A percentile compares a stretch with the other conserved stretches of the same genome.
Conservation (phyloP, 1,140 invertebrate species). For the Charaxes varanes region DNA sequence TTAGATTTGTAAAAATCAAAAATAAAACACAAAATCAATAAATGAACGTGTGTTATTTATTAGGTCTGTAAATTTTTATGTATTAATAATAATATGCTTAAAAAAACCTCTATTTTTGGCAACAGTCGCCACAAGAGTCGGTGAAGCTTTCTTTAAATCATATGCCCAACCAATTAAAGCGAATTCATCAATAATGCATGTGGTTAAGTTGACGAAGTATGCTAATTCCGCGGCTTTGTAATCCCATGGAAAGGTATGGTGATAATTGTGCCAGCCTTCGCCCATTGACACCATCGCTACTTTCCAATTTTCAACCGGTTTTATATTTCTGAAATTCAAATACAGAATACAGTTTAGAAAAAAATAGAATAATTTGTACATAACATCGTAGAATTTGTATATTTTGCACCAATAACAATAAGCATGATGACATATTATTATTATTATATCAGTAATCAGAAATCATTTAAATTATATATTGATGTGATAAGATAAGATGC, state of each 20-base stretch:
- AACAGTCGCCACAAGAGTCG: slow-evolving; percentile 64
- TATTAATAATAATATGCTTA: no score
- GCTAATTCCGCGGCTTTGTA: slow-evolving; percentile 83
- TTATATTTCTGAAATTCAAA: slow-evolving; percentile 74
- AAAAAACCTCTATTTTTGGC: slow-evolving; percentile 8
- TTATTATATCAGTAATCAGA: no score
- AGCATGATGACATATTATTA: no score
- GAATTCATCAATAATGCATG: slow-evolving; percentile 79
- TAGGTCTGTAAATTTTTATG: no score
- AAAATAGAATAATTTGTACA: neutral
- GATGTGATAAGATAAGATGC: no score
- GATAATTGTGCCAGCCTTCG: slow-evolving; percentile 94
- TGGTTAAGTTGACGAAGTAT: slow-evolving; percentile 76
- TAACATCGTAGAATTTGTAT: no score
- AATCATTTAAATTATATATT: no score
- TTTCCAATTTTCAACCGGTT: slow-evolving; percentile 77
- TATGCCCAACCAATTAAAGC: slow-evolving; percentile 85
- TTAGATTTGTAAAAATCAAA: no score
- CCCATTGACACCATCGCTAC: slow-evolving; percentile 74
- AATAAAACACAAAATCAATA: no score
- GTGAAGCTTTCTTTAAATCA: slow-evolving; percentile 80
- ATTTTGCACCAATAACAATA: no score
- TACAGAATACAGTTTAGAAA: neutral
- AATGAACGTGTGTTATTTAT: no score
- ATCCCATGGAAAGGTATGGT: slow-evolving; percentile 93